phyloP scores from a whole-genome alignment of 2,797 vertebrate species.

The Poeciliopsis paucimaculata region DNA sequence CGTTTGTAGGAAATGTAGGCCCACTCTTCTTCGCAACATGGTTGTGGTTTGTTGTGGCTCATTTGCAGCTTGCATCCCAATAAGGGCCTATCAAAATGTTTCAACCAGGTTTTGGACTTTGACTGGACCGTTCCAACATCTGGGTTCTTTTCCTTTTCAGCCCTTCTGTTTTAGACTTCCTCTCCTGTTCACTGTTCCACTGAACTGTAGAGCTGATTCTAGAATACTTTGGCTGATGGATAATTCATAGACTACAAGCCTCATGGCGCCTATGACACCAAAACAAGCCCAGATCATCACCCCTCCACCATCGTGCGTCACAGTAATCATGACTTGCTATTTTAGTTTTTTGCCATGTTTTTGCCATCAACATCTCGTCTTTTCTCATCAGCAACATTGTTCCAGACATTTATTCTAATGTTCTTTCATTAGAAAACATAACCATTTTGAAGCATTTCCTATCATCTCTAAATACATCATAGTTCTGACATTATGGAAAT shows the following conservation, averaged over 20 bases:
- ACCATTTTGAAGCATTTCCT: background rate
- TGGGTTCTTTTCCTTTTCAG: background rate
- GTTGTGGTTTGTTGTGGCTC: background rate
- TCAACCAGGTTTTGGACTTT: background rate
- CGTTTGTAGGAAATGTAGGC: background rate
- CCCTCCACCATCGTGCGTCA: background rate
- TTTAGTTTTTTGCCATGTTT: background rate
- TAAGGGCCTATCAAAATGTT: background rate
- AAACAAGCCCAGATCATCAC: background rate
- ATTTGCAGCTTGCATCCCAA: background rate
- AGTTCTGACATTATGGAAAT: background rate
- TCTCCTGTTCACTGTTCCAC: background rate
- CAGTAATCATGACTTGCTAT: background rate
- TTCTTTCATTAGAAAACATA: background rate
- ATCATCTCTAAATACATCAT: background rate
- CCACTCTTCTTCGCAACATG: background rate
- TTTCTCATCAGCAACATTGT: background rate
- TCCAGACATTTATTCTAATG: background rate
- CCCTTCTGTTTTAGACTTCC: background rate
- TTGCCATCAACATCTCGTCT: background rate
- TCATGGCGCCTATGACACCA: background rate
- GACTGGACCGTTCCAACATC: background rate
- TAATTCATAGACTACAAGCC: background rate
- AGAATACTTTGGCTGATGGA: background rate
- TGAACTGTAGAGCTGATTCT: background rate